Percentiles rank a stretch among this genome's conserved stretches.
phyloP scores from a whole-genome alignment of 2,113 vertebrate genomes.

The Microtus pennsylvanicus region DNA sequence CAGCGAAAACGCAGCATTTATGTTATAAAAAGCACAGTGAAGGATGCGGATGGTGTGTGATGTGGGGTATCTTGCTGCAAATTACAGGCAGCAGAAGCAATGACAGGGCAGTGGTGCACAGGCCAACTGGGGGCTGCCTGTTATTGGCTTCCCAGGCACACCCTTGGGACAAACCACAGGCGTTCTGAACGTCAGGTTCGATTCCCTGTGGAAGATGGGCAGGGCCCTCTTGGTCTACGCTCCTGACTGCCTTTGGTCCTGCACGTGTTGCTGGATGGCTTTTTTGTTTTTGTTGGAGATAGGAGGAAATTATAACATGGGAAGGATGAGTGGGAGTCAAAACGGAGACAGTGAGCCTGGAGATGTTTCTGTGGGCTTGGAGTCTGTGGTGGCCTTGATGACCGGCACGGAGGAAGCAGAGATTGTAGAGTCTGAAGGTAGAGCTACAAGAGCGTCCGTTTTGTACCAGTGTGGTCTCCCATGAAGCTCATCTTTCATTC shows the following conservation, averaged over 20 bases:
- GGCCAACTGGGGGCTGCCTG: not conserved
- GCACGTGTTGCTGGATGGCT: not conserved
- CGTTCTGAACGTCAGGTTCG: slow-evolving; percentile 40
- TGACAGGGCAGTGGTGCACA: slow-evolving; percentile 70
- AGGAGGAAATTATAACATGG: slow-evolving; percentile 31
- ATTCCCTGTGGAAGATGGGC: accelerated
- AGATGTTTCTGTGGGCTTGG: not conserved
- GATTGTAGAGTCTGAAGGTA: not conserved
- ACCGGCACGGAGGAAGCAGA: not conserved
- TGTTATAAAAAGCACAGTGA: slow-evolving; percentile 83
- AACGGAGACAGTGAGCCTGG: slow-evolving; percentile 21
- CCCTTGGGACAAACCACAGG: slow-evolving; percentile 42
- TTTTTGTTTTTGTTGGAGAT: slow-evolving; percentile 55
- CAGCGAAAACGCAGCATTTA: slow-evolving; percentile 70
- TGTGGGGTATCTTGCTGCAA: slow-evolving; percentile 77
- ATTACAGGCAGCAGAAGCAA: slow-evolving; percentile 82
- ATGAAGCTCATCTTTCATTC: too few relatives aligned
- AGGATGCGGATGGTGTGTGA: slow-evolving; percentile 78
- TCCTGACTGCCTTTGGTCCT: not conserved
- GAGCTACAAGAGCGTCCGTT: accelerated
- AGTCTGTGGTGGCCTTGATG: not conserved
- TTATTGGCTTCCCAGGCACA: slow-evolving; percentile 55
- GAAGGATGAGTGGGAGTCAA: not conserved
- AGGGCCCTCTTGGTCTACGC: not conserved
- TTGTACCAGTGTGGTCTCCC: not conserved